These are phyloP conservation scores for Crossaster papposus DNA, from an alignment of 53 echinoderm and acorn worm species.

Conservation along the genomic window DNA sequence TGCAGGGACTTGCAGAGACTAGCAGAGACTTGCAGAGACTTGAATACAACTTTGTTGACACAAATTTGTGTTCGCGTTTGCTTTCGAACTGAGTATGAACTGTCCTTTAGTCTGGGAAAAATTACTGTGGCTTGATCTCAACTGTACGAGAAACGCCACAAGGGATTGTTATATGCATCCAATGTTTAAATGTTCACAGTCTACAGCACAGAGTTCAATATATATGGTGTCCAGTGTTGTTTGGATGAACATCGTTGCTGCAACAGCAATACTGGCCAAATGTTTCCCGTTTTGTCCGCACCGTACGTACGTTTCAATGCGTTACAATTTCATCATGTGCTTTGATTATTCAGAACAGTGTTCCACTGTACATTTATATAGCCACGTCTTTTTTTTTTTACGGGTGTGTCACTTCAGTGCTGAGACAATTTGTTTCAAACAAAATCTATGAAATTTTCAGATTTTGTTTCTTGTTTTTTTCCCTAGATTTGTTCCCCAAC, in stretches of 20 bases:
- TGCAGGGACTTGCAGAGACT: too few relatives aligned
- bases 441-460: neutral
- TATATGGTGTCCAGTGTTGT: slow-evolving; percentile 36
- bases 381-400: slow-evolving; percentile 27
- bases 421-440: slow-evolving; percentile 22
- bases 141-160: neutral
- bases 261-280: slow-evolving; percentile 43
- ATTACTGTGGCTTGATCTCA: neutral
- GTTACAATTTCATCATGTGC: slow-evolving; percentile 57
- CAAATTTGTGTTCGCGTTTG: too few relatives aligned
- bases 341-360: slow-evolving; percentile 39
- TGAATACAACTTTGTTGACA: too few relatives aligned
- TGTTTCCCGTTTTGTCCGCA: slow-evolving; percentile 60
- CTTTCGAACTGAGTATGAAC: too few relatives aligned
- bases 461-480: neutral
- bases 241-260: slow-evolving; percentile 34
- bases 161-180: neutral
- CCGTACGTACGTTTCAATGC: slow-evolving; percentile 44
- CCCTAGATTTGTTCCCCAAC: neutral
- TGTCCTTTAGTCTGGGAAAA: too few relatives aligned
- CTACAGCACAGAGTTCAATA: slow-evolving; percentile 33
- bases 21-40: too few relatives aligned
- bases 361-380: slow-evolving; percentile 36
- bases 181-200: slow-evolving; percentile 31
- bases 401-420: slow-evolving; percentile 44